Percentiles rank a stretch among this genome's conserved stretches.
Evolutionary conservation across 2,888 invertebrate genomes (phyloP).

Genomic region (Trissolcus japonicus): DNA sequence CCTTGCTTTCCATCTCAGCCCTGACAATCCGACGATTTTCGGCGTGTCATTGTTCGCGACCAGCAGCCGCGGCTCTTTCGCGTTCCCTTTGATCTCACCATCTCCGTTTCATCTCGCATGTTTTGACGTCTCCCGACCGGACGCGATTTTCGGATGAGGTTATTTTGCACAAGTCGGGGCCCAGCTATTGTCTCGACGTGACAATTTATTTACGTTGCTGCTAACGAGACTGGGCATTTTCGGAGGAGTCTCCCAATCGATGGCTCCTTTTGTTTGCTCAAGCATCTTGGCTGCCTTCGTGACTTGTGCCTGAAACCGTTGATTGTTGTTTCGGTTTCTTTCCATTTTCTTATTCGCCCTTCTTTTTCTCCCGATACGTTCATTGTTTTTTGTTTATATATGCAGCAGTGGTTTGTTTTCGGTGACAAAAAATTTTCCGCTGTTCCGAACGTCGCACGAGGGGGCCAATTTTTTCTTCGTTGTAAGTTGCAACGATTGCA

Average conservation of each 20-base stretch:
- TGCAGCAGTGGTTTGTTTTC: background rate
- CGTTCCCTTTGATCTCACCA: background rate
- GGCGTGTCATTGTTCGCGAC: slow-evolving; percentile 23
- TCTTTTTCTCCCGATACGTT: background rate
- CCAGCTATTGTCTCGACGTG: slow-evolving; percentile 8
- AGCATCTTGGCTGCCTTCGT: too few species aligned
- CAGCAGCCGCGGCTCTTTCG: background rate
- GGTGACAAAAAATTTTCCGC: background rate
- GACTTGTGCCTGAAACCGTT: background rate
- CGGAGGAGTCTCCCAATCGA: background rate
- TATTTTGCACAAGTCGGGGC: slow-evolving; percentile 5
- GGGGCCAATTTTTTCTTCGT: background rate
- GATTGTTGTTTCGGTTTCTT: background rate
- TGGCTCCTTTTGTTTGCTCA: slow-evolving; percentile 11
- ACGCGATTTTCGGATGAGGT: slow-evolving; percentile 13
- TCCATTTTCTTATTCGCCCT: background rate
- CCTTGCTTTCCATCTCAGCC: background rate
- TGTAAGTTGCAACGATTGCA: slow-evolving; percentile 12
- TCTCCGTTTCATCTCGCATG: slow-evolving; percentile 1
- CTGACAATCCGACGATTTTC: slow-evolving; percentile 12
- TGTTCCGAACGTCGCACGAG: background rate
- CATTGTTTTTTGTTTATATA: background rate
- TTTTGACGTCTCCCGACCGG: slow-evolving; percentile 12
- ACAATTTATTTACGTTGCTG: slow-evolving; percentile 19
- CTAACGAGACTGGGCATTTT: slow-evolving; percentile 14